phyloP scores from a whole-genome alignment of 2,888 invertebrate species.

The Sussaba pulchella region DNA sequence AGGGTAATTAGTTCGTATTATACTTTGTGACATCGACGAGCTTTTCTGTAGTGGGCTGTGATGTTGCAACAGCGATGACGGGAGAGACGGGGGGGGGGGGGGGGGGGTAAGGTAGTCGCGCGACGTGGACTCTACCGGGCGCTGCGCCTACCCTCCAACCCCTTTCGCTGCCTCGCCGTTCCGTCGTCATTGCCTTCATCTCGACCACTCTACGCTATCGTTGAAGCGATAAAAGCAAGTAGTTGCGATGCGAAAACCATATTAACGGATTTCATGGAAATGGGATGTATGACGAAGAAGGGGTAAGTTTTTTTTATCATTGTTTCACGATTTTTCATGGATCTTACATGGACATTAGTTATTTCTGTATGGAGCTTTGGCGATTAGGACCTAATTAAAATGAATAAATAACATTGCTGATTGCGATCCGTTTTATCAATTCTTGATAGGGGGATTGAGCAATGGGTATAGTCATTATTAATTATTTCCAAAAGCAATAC shows the following conservation, averaged over 20 bases:
- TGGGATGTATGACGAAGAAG: no score
- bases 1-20: constrained; percentile 82
- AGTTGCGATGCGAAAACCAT: not conserved
- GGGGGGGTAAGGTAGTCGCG: constrained; percentile 11
- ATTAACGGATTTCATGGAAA: not conserved
- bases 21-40: constrained; percentile 79
- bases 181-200: constrained; percentile 33
- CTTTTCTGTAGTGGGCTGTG: constrained; percentile 53
- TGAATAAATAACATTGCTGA: no score
- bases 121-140: not conserved
- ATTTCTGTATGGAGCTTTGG: no score
- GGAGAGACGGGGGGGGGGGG: constrained; percentile 2
- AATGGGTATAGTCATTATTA: no score
- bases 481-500: no score
- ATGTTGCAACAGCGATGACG: constrained; percentile 2
- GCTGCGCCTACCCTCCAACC: not conserved
- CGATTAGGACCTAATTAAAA: no score
- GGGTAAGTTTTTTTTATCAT: not conserved
- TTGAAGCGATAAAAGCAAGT: constrained; percentile 12
- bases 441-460: no score
- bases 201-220: constrained; percentile 38
- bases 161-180: not conserved
- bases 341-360: no score
- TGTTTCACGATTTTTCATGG: not conserved
- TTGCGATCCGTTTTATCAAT: no score